phyloP scores from a whole-genome alignment of 2,113 vertebrate species.

The Ivindomyrus marchei region DNA sequence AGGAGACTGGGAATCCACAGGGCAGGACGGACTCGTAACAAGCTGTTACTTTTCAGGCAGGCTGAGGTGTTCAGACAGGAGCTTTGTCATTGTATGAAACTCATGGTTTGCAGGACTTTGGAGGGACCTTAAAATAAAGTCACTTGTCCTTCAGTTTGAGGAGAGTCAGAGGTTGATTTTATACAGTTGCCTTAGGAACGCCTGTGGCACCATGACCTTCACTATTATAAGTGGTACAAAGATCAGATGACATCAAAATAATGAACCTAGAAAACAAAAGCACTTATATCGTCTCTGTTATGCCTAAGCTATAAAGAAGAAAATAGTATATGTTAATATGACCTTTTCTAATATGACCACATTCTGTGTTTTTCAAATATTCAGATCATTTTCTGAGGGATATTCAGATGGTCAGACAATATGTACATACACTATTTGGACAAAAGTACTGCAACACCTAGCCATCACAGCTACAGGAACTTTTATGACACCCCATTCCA shows the following conservation, averaged over 20 bases:
- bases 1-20: background rate
- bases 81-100: background rate
- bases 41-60: background rate
- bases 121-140: no score
- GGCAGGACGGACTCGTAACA: background rate
- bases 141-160: background rate
- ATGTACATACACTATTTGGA: no score
- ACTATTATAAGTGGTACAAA: background rate
- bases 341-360: background rate
- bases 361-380: background rate
- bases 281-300: background rate
- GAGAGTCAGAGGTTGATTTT: background rate
- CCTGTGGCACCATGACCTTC: background rate
- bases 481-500: no score
- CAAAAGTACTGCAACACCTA: no score
- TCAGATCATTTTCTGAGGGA: background rate
- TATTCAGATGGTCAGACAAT: no score
- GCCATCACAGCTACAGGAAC: no score
- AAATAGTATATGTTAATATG: background rate
- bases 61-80: background rate
- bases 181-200: background rate
- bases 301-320: background rate
- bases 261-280: background rate
- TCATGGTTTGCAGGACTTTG: background rate
- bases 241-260: background rate